These are phyloP conservation scores for Musca domestica DNA, from an alignment of 1,140 invertebrate genomes.

Conservation along the genomic window DNA sequence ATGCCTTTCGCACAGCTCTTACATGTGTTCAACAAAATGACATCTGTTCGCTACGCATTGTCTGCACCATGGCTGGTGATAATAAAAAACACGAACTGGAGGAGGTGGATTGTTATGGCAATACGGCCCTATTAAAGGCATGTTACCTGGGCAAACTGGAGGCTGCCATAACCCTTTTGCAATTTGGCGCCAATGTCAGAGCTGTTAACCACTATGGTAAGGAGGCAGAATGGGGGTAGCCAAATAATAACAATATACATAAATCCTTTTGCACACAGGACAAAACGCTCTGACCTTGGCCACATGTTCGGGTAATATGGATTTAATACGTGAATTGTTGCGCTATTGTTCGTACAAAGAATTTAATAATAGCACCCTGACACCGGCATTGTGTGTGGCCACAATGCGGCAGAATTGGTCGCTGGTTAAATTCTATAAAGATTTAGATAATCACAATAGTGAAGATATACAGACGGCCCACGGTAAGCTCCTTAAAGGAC, in stretches of 20 bases:
- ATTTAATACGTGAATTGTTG: slow-evolving; percentile 38
- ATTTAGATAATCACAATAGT: slow-evolving; percentile 18
- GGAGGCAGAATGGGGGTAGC: neutral
- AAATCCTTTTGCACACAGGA: slow-evolving; percentile 27
- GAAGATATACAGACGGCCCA: slow-evolving; percentile 40
- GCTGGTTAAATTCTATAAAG: slow-evolving; percentile 34
- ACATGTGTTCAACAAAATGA: slow-evolving; percentile 38
- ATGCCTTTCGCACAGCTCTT: slow-evolving; percentile 33
- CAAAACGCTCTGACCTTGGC: slow-evolving; percentile 49
- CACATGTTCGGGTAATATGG: slow-evolving; percentile 35
- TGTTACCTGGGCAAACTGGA: slow-evolving; percentile 41
- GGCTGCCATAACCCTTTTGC: slow-evolving; percentile 34
- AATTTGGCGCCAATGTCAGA: slow-evolving; percentile 37
- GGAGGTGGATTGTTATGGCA: slow-evolving; percentile 41
- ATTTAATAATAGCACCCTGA: slow-evolving; percentile 46
- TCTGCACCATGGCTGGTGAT: slow-evolving; percentile 32
- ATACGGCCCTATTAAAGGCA: slow-evolving; percentile 46
- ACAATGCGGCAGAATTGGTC: slow-evolving; percentile 31
- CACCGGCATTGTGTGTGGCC: slow-evolving; percentile 46
- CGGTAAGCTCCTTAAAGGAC: slow-evolving; percentile 27
- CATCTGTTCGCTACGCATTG: slow-evolving; percentile 34
- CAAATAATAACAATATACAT: neutral
- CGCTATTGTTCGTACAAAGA: slow-evolving; percentile 39
- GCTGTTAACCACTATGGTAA: slow-evolving; percentile 41
- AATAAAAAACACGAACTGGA: slow-evolving; percentile 34